These are phyloP conservation scores for Colletes collaris DNA, from an alignment of 2,888 invertebrate genomes.

Conservation along the genomic window DNA sequence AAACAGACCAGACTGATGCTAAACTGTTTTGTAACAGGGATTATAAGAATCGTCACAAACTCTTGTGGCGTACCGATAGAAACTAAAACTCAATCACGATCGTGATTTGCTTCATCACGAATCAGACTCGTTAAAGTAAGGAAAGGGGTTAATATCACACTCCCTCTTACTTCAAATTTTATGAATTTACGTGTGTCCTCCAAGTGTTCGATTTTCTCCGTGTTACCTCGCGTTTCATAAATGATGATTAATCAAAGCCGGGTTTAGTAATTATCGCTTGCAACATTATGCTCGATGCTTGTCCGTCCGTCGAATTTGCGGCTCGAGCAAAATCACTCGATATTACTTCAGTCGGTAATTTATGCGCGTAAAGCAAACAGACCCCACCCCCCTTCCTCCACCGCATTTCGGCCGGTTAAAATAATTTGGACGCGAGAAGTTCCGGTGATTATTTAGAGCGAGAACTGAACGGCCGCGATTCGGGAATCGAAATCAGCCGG, in stretches of 20 bases:
- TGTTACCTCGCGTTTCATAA: no score
- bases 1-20: no score
- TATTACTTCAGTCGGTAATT: slow-evolving; percentile 63
- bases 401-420: slow-evolving; percentile 61
- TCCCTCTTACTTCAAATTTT: no score
- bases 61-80: no score
- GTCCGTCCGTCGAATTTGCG: slow-evolving; percentile 51
- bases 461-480: slow-evolving; percentile 29
- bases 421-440: slow-evolving; percentile 58
- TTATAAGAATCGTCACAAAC: no score
- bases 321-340: slow-evolving; percentile 48
- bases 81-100: no score
- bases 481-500: slow-evolving; percentile 40
- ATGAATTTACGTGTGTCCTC: no score
- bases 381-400: not conserved
- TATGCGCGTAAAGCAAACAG: slow-evolving; percentile 61
- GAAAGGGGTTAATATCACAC: no score
- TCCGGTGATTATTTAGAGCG: slow-evolving; percentile 63
- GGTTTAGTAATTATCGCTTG: slow-evolving; percentile 48
- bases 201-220: no score
- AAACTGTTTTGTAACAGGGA: no score
- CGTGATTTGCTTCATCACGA: no score
- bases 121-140: no score
- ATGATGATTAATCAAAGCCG: slow-evolving; percentile 52
- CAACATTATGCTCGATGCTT: slow-evolving; percentile 49